A percentile compares a stretch with the other conserved stretches of the same genome.
phyloP scores from a whole-genome alignment of 2,797 vertebrate genomes.

The Stomatorhinus walkeri region DNA sequence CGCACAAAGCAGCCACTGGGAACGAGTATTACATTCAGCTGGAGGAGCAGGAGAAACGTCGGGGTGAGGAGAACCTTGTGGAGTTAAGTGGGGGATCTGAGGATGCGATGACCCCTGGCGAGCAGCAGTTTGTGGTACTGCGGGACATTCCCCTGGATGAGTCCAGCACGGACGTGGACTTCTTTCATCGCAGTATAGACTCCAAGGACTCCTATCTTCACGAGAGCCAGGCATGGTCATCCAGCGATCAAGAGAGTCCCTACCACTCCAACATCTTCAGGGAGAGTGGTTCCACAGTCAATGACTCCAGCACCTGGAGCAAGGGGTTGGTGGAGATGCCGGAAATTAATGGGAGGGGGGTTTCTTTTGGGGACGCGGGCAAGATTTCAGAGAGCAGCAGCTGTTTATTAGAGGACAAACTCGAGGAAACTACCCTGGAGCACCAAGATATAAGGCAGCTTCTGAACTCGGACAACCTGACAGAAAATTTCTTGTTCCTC shows the following conservation, averaged over 20 bases:
- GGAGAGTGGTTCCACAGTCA: constrained; percentile 61
- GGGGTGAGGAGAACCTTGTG: not conserved
- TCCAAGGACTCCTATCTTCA: constrained; percentile 69
- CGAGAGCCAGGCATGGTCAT: constrained; percentile 66
- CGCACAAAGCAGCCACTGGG: constrained; percentile 77
- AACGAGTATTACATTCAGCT: constrained; percentile 93
- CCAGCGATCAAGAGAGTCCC: constrained; percentile 75
- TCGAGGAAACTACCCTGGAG: not conserved
- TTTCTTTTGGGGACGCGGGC: constrained; percentile 41
- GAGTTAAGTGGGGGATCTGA: not conserved
- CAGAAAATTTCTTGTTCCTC: constrained; percentile 83
- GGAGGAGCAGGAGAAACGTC: constrained; percentile 72
- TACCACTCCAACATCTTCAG: constrained; percentile 71
- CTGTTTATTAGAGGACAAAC: not conserved
- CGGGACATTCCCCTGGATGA: constrained; percentile 75
- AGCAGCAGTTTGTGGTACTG: constrained; percentile 62
- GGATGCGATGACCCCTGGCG: constrained; percentile 26
- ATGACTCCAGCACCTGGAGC: constrained; percentile 61
- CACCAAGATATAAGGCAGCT: constrained; percentile 40
- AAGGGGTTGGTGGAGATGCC: constrained; percentile 66
- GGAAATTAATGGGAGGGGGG: constrained; percentile 53
- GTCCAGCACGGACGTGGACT: constrained; percentile 80
- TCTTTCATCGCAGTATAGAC: constrained; percentile 75
- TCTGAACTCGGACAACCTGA: constrained; percentile 64
- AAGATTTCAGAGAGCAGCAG: constrained; percentile 33